phyloP scores from a whole-genome alignment of 1,140 invertebrate genomes.

The Laupala kohalensis region DNA sequence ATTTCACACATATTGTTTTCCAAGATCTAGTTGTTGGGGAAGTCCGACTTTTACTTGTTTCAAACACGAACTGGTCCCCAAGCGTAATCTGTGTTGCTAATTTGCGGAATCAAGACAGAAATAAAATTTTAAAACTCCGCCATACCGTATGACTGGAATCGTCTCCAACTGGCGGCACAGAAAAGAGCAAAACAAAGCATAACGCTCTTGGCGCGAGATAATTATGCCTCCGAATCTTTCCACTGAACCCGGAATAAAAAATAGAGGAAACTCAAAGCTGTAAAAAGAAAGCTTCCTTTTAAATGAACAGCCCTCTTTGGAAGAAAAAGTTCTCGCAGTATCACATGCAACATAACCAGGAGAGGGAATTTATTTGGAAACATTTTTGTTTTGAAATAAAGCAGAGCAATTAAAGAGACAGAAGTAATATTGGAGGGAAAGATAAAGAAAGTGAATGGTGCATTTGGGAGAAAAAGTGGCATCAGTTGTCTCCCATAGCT shows the following conservation, averaged over 20 bases:
- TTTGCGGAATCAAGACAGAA: not conserved
- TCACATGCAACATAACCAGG: not conserved
- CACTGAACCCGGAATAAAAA: too few species aligned
- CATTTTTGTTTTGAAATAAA: not conserved
- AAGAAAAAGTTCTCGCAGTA: not conserved
- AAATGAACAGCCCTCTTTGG: not conserved
- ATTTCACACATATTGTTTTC: too few species aligned
- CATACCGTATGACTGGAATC: not conserved
- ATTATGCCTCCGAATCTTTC: not conserved
- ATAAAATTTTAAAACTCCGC: not conserved
- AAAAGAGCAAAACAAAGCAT: not conserved
- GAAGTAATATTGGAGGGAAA: too few species aligned
- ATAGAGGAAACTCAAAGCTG: not conserved
- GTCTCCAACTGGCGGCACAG: not conserved
- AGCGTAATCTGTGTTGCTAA: not conserved
- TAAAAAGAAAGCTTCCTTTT: not conserved
- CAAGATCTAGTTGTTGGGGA: too few species aligned
- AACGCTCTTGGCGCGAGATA: not conserved
- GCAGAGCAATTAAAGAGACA: not conserved
- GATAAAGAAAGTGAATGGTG: too few species aligned
- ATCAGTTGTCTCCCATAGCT: too few species aligned
- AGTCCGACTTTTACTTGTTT: too few species aligned
- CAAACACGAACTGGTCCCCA: too few species aligned
- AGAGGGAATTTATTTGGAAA: not conserved
- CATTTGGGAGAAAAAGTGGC: too few species aligned